Evolutionary conservation across 1,140 invertebrate genomes (phyloP).

Genomic region (Habropoda laboriosa): DNA sequence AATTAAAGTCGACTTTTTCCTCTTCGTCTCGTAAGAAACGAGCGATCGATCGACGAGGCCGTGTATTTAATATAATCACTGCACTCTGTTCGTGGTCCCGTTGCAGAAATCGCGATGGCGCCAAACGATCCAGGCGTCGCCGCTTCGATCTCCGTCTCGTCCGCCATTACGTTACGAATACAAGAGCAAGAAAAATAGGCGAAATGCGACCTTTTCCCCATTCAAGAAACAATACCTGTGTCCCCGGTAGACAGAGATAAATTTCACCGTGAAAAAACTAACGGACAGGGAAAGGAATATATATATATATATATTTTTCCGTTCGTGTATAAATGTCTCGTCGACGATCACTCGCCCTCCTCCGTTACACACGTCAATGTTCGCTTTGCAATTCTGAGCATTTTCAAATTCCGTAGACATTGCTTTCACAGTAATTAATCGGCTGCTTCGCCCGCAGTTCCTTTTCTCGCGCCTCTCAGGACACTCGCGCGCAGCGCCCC

Average conservation of each 20-base stretch:
- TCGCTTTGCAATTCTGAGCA: no score
- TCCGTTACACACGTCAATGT: no score
- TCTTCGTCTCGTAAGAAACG: no score
- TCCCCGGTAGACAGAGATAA: not conserved
- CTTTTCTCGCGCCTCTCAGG: no score
- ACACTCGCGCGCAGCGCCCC: no score
- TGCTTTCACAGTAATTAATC: no score
- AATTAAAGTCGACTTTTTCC: no score
- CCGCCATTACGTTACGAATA: not conserved
- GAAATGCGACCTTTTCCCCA: not conserved
- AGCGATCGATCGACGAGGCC: not conserved
- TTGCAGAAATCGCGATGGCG: constrained; percentile 19
- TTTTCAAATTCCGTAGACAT: no score
- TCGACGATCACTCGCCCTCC: not conserved
- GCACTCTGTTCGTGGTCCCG: constrained; percentile 34
- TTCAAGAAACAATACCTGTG: not conserved
- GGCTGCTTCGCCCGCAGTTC: no score
- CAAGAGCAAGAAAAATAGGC: not conserved
- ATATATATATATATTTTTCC: no score
- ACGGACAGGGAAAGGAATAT: not conserved
- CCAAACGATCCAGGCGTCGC: not conserved
- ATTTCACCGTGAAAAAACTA: not conserved
- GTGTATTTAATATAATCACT: not conserved
- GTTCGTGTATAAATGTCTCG: not conserved
- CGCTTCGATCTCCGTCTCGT: no score